These are phyloP conservation scores for Heliocidaris tuberculata DNA, from an alignment of 35 echinoderm and acorn worm species.

Conservation along the genomic window DNA sequence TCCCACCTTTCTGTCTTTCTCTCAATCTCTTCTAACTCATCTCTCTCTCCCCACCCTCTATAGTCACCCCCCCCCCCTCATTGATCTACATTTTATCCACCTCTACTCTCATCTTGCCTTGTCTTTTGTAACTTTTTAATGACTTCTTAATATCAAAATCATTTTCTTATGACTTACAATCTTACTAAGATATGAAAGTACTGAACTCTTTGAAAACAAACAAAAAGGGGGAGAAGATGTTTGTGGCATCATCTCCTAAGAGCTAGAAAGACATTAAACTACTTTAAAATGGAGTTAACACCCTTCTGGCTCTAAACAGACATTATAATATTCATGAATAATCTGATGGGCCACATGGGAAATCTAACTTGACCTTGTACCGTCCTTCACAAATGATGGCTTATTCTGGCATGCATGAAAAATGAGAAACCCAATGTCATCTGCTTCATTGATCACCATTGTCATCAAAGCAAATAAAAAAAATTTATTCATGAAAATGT, in stretches of 20 bases:
- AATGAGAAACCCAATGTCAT: not conserved
- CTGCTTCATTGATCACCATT: not conserved
- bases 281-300: too few relatives aligned
- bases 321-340: not conserved
- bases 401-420: not conserved
- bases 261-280: too few relatives aligned
- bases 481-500: not conserved
- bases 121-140: not conserved
- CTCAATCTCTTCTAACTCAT: not conserved
- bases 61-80: not conserved
- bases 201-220: not conserved
- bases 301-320: too few relatives aligned
- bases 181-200: constrained; percentile 32
- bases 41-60: not conserved
- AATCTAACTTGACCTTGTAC: not conserved
- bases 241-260: too few relatives aligned
- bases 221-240: too few relatives aligned
- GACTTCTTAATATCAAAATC: not conserved
- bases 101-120: not conserved
- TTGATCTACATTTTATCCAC: not conserved
- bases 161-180: not conserved
- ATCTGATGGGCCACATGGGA: not conserved
- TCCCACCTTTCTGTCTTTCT: not conserved
- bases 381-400: not conserved
- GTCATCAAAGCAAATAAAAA: not conserved